Base-by-base conservation (phyloP, 2,113 vertebrate species). In the Callaeas wilsoni region DNA sequence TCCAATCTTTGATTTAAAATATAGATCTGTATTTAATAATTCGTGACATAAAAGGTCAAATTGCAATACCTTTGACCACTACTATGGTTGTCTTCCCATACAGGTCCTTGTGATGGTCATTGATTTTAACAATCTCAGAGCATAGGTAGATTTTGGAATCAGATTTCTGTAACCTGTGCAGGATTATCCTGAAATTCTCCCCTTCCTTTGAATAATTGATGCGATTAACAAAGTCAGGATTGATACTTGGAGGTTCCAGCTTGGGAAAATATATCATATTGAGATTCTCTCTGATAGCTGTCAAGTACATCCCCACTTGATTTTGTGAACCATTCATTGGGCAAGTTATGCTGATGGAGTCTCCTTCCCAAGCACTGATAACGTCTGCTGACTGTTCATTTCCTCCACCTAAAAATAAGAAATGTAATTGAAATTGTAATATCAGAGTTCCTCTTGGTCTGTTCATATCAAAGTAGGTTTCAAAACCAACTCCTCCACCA, bases 241-340 rank as follows among this genome's bases (percentile, higher is more conserved):
- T 1, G 83, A 68, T 12, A 14, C 0, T 0, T 25, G 63, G 2
- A 76, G 0, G 1, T 2, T 7, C 2, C 1, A 30, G 0, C 12
- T 20, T 8, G 62, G 11, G 1, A 56, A 32, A 2, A 46, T 49
- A 68, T 0, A 89, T 0, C 81, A 97, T 32, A 16, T 70, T 12
- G 25, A 8, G 1, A 0, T 2, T 9, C 13, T 6, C 17, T 33
- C 35, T 50, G 9, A 4, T 1, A 83, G 4, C 4, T 63, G 0
- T 52, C 74, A 97, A 79, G 44, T 30, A 1, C 8, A 26, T 44
- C 41, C 22, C 60, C 56, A 49, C 1, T 32, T 62, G 68, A 25
- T 26, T 20, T 69, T 37, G 23, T 70, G 59, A 59, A n/a, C 0
- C 4, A 49, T 23, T 23, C 17, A 62, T 17, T 33, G 46, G n/a